Base-by-base conservation (phyloP, 2,113 vertebrate species). In the Thamnaconus septentrionalis region DNA sequence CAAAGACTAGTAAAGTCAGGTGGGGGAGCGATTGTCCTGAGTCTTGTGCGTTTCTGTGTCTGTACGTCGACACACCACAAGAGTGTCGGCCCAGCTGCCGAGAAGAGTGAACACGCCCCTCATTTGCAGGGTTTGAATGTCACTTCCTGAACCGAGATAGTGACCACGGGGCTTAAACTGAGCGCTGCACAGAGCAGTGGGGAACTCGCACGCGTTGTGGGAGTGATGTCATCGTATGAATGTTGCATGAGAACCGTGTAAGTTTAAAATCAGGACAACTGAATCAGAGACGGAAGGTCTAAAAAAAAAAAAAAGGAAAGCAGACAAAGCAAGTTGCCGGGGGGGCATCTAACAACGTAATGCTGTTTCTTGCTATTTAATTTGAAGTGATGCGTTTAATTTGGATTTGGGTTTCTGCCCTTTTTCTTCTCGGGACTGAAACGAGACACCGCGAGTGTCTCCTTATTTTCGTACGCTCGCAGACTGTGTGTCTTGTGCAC, bases 111-210 rank as follows among this genome's bases (percentile, higher is more conserved):
- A 80, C 72, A 66, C 69, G 47, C 64, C 68, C 49, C 49, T 73
- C n/a, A 6, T 47, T 1, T 51, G 50, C 5, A 31, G 48, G 53
- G 45, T 66, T 71, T 63, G 6, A 59, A 5, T 70, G 60, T 74
- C 72, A 59, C 50, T 43, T 43, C 8, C 41, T 55, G 40, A 65
- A 79, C 53, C 63, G 71, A 68, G 58, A 51, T n/a, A 51, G 69
- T 73, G 52, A 66, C 77, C 65, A 3, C 9, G 65, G 56, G 67
- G 77, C 49, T 51, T 40, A 64, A 81, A 56, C 52, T 61, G 53
- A 71, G 69, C 79, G 69, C 71, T 64, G 61, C 31, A 59, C 40
- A 64, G 66, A 56, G 41, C 3, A 44, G 3, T 18, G 41, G 47
- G 9, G 41, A 54, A 64, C 57, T 7, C 41, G 31, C 5, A 11